Evolutionary conservation across 2,888 invertebrate genomes (phyloP), one percentile per base, ranked within the genome.

Genomic region (Brassicogethes aeneus): DNA sequence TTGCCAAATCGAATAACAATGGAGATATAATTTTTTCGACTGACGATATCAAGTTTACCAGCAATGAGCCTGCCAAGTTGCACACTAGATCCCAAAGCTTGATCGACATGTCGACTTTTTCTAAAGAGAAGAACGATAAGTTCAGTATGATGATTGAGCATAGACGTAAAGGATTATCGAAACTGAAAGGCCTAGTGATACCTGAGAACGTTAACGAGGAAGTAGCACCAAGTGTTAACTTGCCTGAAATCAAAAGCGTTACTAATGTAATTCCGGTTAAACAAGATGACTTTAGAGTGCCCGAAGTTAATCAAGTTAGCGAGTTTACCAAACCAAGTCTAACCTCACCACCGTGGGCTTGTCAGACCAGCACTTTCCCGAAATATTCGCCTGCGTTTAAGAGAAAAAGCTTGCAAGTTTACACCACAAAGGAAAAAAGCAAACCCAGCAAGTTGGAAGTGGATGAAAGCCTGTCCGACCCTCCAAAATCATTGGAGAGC

Each of bases 301-400:
- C 42, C n/a, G 16, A 40, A 37, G 15, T 15, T 16, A 15, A 10
- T 13, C 3, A 3, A 10, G n/a, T 15, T 17, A 40, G 23, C 10
- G 23, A 23, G 10, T 23, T 7, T 23, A 23, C 23, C 5, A 23
- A 10, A 23, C 10, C 10, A 23, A 23, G 23, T 10, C 10, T 23
- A 23, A 23, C 5, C 14, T 52, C 59, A 31, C 63, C 66, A n/a
- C 59, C 64, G 17, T 70, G 69, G 69, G 44, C 53, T 15, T 44
- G 49, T 1, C 56, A 49, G 35, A 46, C 70, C 1, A 74, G 69
- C 48, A 80, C 77, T 51, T 68, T 85, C 52, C 84, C 85, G 1
- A 86, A 85, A 69, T 87, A 86, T 70, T 86, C 86, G 2, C 86
- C 86, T 12, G 86, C 86, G 2, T 86, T 86, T 57, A 87, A 85